Evolutionary conservation across 1,140 invertebrate genomes (phyloP).

Genomic region (Caenorhabditis brenneri): DNA sequence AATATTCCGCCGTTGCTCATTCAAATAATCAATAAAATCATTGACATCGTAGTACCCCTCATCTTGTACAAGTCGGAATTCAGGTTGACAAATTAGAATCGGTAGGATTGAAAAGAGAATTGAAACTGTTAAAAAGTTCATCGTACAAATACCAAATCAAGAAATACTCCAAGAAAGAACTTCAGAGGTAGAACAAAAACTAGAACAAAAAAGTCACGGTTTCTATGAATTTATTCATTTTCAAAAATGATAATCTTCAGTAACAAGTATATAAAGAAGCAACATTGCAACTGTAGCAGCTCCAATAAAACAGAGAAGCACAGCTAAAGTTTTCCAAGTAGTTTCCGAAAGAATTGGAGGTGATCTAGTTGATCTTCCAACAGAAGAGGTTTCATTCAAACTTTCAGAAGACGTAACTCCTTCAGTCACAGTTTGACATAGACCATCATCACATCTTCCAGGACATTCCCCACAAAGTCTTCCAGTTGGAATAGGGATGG

Average conservation of each 20-base stretch:
- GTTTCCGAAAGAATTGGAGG: neutral
- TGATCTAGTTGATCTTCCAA: too few relatives aligned
- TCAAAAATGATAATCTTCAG: neutral
- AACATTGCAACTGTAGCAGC: neutral
- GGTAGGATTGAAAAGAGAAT: too few relatives aligned
- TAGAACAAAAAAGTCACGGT: neutral
- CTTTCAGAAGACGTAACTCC: too few relatives aligned
- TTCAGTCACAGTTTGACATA: neutral
- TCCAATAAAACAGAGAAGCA: neutral
- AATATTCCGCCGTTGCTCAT: neutral
- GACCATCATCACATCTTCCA: neutral
- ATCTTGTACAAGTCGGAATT: neutral
- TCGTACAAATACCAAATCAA: too few relatives aligned
- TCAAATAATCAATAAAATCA: neutral
- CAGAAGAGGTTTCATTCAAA: too few relatives aligned
- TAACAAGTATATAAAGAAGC: neutral
- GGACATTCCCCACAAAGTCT: neutral
- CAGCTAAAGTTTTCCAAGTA: neutral
- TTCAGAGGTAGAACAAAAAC: neutral
- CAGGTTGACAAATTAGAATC: too few relatives aligned
- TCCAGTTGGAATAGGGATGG: neutral
- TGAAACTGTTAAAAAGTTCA: too few relatives aligned
- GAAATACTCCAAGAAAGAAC: too few relatives aligned
- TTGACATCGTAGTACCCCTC: neutral
- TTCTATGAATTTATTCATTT: neutral